Percentiles rank a stretch among this genome's conserved stretches.
phyloP scores from a whole-genome alignment of 2,888 invertebrate genomes.

The Eueremaeus valkanovi region DNA sequence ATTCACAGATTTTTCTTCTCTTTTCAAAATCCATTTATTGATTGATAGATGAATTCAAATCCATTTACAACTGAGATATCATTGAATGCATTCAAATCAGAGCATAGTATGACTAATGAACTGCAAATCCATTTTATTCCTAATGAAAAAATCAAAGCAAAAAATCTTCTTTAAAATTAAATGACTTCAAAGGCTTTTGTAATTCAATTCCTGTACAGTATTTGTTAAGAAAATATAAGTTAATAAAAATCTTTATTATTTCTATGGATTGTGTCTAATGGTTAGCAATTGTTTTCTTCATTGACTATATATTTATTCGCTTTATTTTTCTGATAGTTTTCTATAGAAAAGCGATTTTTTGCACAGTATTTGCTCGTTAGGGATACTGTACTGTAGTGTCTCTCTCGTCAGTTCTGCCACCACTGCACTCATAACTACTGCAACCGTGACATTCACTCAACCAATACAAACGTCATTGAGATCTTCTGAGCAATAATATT shows the following conservation, averaged over 20 bases:
- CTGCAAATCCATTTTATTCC: neutral
- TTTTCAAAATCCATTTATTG: too few relatives aligned
- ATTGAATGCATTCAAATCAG: neutral
- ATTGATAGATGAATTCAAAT: neutral
- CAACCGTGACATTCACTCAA: constrained; percentile 13
- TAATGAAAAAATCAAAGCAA: neutral
- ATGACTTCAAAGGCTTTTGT: neutral
- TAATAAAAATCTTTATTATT: neutral
- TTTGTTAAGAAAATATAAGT: neutral
- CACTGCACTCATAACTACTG: too few relatives aligned
- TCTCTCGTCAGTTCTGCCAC: neutral
- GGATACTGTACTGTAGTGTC: too few relatives aligned
- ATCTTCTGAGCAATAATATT: constrained; percentile 12
- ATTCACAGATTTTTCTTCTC: too few relatives aligned
- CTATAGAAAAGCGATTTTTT: neutral
- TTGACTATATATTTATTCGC: neutral
- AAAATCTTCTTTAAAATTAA: neutral
- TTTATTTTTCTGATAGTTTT: neutral
- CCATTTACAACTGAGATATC: neutral
- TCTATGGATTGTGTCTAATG: neutral
- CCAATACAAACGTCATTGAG: constrained; percentile 17
- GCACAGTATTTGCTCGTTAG: neutral
- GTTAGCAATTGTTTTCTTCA: neutral
- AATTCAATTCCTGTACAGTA: neutral
- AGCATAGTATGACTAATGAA: neutral